Conservation (phyloP, 2,113 vertebrate genomes). For the Corvus cornix region DNA sequence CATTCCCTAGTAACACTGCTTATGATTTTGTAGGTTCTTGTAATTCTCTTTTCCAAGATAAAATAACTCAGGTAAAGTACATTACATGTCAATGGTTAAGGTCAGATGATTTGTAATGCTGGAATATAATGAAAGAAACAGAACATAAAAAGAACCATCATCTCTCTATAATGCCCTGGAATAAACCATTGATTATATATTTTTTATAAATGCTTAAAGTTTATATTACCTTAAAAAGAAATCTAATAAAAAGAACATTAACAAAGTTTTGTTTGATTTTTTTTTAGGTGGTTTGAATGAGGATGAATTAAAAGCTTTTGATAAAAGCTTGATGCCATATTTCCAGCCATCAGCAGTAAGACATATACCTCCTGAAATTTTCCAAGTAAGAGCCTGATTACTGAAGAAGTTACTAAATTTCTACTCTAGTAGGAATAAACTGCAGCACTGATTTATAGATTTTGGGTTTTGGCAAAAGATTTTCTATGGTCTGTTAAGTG, state of each 20-base stretch:
- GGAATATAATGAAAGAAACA: neutral
- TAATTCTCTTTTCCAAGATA: neutral
- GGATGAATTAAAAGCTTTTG: conserved; percentile 72
- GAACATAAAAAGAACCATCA: neutral
- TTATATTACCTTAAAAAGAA: neutral
- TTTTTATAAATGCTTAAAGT: neutral
- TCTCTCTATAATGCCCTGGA: neutral
- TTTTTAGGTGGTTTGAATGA: conserved; percentile 77
- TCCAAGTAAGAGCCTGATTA: conserved; percentile 75
- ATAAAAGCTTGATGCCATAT: conserved; percentile 76
- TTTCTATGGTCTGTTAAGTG: neutral
- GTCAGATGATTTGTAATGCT: neutral
- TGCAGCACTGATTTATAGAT: neutral
- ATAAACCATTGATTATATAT: neutral
- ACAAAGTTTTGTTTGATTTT: neutral
- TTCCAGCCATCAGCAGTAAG: conserved; percentile 76
- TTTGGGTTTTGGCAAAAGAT: neutral
- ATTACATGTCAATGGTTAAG: neutral
- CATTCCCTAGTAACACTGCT: neutral
- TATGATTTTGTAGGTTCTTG: neutral
- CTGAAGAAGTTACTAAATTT: neutral
- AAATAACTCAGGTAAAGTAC: neutral
- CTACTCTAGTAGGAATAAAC: neutral
- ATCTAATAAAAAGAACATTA: neutral
- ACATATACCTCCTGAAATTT: conserved; percentile 73